These are phyloP conservation scores for Irena cyanogastra DNA, from an alignment of 2,113 vertebrate genomes.

Conservation along the genomic window DNA sequence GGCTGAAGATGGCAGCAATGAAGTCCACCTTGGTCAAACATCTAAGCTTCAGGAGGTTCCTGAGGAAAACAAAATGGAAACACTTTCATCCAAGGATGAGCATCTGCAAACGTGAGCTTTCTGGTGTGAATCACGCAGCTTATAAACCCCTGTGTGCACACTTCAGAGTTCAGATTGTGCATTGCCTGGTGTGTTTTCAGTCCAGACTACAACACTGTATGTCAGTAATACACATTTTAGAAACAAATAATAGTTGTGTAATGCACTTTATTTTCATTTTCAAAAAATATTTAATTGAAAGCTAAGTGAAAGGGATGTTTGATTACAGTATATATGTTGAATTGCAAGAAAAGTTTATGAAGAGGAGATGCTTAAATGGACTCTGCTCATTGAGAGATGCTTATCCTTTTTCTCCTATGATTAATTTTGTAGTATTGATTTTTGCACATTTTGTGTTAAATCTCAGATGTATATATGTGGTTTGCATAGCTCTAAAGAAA, in stretches of 20 bases:
- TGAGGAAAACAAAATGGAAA: not conserved
- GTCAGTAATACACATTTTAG: not conserved
- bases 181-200: not conserved
- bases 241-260: not conserved
- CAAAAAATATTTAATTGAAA: not conserved
- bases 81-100: constrained; percentile 55
- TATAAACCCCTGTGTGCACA: not conserved
- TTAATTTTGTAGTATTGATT: not conserved
- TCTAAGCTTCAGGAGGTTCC: constrained; percentile 10
- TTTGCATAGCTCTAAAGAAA: not conserved
- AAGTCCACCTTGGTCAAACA: not conserved
- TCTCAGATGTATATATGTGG: not conserved
- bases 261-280: not conserved
- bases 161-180: not conserved
- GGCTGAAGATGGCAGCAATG: not conserved
- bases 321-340: not conserved
- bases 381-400: not conserved
- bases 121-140: not conserved
- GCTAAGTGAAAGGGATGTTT: not conserved
- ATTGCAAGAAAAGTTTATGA: not conserved
- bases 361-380: not conserved
- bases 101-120: constrained; percentile 74
- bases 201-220: not conserved
- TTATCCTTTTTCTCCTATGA: not conserved
- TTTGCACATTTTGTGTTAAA: not conserved